These are phyloP conservation scores for Choloepus hoffmanni DNA, from an alignment of 2,113 vertebrate species.

Conservation along the genomic window DNA sequence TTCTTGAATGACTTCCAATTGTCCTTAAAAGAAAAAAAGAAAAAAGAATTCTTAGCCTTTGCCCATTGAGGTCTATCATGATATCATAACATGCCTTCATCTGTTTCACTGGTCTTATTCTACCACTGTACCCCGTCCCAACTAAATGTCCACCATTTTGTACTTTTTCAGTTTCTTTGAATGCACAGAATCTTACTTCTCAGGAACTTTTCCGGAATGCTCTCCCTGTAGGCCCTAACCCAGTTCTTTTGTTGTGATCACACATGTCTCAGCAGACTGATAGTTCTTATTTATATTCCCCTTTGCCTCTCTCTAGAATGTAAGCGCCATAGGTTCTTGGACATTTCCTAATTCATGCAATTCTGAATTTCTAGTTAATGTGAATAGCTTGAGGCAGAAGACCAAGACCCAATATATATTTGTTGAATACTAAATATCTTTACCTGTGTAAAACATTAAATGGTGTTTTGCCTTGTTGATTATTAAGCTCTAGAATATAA, in stretches of 20 bases:
- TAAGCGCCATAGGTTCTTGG: not conserved
- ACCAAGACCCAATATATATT: not conserved
- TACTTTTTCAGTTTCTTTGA: not conserved
- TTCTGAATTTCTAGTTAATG: not conserved
- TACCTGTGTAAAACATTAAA: constrained; percentile 9
- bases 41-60: not conserved
- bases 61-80: no score
- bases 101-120: not conserved
- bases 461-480: not conserved
- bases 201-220: not conserved
- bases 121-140: not conserved
- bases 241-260: not conserved
- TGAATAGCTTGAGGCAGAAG: not conserved
- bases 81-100: no score
- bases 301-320: not conserved
- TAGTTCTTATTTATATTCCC: not conserved
- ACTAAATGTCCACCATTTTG: not conserved
- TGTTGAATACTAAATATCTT: not conserved
- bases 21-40: not conserved
- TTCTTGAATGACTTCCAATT: not conserved
- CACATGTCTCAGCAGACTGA: no score
- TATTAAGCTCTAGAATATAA: not conserved
- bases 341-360: not conserved
- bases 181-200: not conserved
- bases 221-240: not conserved